Evolutionary conservation across 2,113 vertebrate species (phyloP).

Genomic region (Clinocottus analis): DNA sequence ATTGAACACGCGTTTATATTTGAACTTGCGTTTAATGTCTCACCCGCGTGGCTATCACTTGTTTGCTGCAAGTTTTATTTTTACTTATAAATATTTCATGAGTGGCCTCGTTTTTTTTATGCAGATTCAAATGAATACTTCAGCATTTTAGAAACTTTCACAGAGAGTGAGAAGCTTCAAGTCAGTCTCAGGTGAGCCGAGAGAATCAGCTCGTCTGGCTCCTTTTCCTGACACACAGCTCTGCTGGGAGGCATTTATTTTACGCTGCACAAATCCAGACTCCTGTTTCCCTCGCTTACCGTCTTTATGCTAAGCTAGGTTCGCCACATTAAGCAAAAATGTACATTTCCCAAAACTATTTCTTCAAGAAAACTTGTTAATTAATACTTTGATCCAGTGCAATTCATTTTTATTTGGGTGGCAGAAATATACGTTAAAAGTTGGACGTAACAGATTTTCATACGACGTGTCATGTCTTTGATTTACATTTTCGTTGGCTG

Average conservation of each 20-base stretch:
- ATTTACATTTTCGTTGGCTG: background rate
- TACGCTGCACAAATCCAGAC: no score
- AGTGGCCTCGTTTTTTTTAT: background rate
- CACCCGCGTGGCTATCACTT: background rate
- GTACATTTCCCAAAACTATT: background rate
- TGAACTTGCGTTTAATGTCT: slow-evolving; percentile 9
- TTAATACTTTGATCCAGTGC: background rate
- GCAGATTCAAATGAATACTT: background rate
- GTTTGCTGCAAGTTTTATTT: no score
- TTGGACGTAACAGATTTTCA: background rate
- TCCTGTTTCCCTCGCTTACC: background rate
- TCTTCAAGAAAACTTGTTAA: background rate
- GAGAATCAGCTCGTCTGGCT: no score
- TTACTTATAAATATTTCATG: no score
- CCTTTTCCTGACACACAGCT: no score
- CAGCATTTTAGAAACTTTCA: background rate
- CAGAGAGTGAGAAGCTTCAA: background rate
- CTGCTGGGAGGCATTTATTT: background rate
- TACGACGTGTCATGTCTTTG: background rate
- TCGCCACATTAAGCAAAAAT: background rate
- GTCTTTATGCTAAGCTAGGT: background rate
- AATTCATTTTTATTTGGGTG: background rate
- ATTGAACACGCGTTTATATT: slow-evolving; percentile 1
- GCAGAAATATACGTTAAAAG: background rate
- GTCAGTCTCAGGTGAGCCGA: background rate